These are phyloP conservation scores for Coreius guichenoti DNA, from an alignment of 2,797 vertebrate species.

Conservation along the genomic window DNA sequence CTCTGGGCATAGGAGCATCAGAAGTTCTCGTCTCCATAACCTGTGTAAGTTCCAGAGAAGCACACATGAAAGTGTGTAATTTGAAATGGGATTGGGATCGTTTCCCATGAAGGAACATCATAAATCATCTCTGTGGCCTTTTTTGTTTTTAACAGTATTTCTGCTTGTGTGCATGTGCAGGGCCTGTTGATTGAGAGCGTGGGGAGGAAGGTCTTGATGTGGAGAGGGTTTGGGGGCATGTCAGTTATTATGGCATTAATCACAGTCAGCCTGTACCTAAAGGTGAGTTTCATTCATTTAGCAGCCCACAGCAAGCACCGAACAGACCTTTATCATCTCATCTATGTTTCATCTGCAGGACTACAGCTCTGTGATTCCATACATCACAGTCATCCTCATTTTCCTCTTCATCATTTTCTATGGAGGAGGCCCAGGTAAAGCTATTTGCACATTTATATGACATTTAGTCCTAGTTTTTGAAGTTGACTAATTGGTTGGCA, in stretches of 20 bases:
- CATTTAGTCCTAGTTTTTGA: neutral
- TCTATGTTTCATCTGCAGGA: constrained; percentile 68
- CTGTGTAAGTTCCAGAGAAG: constrained; percentile 77
- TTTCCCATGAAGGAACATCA: neutral
- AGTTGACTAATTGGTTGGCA: neutral
- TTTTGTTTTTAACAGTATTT: neutral
- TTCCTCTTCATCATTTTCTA: constrained; percentile 80
- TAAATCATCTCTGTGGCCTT: constrained; percentile 10
- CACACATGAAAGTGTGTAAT: neutral
- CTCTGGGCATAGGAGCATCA: constrained; percentile 76
- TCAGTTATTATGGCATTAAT: constrained; percentile 72
- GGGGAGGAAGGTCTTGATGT: constrained; percentile 81
- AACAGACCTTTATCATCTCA: neutral
- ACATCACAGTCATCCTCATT: constrained; percentile 74
- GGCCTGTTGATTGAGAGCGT: constrained; percentile 79
- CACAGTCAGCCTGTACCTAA: constrained; percentile 77
- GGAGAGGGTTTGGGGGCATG: constrained; percentile 78
- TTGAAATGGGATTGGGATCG: neutral
- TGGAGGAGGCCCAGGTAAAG: constrained; percentile 82
- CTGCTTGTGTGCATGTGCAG: constrained; percentile 66
- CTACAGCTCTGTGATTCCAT: constrained; percentile 76
- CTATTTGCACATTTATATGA: constrained; percentile 22
- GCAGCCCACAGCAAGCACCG: neutral
- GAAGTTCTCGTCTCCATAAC: constrained; percentile 78
- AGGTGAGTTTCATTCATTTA: constrained; percentile 71